These are phyloP conservation scores for Yponomeuta malinellus DNA, from an alignment of 2,888 invertebrate genomes.

Conservation along the genomic window DNA sequence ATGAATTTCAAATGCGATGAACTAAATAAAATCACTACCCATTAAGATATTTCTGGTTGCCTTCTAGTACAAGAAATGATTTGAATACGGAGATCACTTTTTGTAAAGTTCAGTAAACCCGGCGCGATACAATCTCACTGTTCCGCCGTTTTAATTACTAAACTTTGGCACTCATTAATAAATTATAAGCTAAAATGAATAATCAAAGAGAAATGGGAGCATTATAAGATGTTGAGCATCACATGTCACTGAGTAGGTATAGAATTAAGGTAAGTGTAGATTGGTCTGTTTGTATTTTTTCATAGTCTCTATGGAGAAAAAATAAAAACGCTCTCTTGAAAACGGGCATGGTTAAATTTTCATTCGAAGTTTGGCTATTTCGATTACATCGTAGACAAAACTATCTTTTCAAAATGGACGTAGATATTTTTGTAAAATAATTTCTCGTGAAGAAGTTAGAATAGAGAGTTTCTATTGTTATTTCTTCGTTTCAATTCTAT, in stretches of 20 bases:
- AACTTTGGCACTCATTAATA: slow-evolving; percentile 1
- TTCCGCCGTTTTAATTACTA: not conserved
- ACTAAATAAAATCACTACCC: not conserved
- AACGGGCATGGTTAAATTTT: too few relatives aligned
- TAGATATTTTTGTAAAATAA: too few relatives aligned
- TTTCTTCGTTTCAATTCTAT: too few relatives aligned
- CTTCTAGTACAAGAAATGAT: not conserved
- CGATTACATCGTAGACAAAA: too few relatives aligned
- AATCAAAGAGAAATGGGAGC: not conserved
- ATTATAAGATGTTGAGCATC: not conserved
- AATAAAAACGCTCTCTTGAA: too few relatives aligned
- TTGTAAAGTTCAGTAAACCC: not conserved
- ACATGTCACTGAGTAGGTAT: not conserved
- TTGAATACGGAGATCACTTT: not conserved
- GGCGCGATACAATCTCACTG: not conserved
- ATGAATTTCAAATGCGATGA: not conserved
- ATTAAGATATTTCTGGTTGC: not conserved
- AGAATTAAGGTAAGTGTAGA: not conserved
- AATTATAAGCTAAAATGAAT: not conserved
- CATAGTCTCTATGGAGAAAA: too few relatives aligned
- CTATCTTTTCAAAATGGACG: too few relatives aligned
- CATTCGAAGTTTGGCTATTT: too few relatives aligned
- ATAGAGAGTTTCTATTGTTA: too few relatives aligned
- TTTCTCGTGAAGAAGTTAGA: too few relatives aligned
- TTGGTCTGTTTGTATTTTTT: too few relatives aligned